A percentile compares a stretch with the other conserved stretches of the same genome.
Conservation (phyloP, 2,888 invertebrate species). For the Calliphora vomitoria region DNA sequence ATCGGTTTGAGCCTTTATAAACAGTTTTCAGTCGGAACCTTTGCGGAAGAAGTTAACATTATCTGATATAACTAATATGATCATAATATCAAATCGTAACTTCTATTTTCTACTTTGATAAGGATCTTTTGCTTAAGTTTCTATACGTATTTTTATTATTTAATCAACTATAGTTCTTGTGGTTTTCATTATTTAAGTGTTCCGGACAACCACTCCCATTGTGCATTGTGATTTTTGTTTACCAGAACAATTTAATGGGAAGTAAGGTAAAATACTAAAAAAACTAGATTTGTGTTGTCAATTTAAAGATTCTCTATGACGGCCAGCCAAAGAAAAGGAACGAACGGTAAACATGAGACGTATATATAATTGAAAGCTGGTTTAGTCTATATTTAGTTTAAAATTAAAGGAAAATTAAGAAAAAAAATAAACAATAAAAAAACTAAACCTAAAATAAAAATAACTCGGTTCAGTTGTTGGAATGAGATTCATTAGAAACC, state of each 20-base stretch:
- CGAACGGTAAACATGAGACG: slow-evolving; percentile 36
- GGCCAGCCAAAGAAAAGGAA: slow-evolving; percentile 7
- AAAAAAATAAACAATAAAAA: background rate
- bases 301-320: slow-evolving; percentile 16
- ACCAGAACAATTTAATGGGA: slow-evolving; percentile 13
- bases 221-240: slow-evolving; percentile 18
- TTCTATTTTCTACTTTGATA: too few relatives aligned
- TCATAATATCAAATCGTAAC: too few relatives aligned
- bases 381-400: slow-evolving; percentile 40
- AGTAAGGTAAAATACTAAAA: background rate
- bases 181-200: too few relatives aligned
- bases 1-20: too few relatives aligned
- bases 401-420: background rate
- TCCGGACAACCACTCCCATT: background rate
- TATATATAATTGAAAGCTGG: slow-evolving; percentile 62
- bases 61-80: too few relatives aligned
- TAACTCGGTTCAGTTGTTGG: slow-evolving; percentile 3
- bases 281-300: slow-evolving; percentile 33
- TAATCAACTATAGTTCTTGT: too few relatives aligned
- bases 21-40: too few relatives aligned
- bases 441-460: background rate
- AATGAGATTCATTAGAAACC: slow-evolving; percentile 50
- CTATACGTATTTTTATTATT: too few relatives aligned
- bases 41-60: too few relatives aligned
- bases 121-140: too few relatives aligned